Base-by-base conservation (phyloP, 2,797 vertebrate genomes). In the Oryzias dopingdopingensis region DNA sequence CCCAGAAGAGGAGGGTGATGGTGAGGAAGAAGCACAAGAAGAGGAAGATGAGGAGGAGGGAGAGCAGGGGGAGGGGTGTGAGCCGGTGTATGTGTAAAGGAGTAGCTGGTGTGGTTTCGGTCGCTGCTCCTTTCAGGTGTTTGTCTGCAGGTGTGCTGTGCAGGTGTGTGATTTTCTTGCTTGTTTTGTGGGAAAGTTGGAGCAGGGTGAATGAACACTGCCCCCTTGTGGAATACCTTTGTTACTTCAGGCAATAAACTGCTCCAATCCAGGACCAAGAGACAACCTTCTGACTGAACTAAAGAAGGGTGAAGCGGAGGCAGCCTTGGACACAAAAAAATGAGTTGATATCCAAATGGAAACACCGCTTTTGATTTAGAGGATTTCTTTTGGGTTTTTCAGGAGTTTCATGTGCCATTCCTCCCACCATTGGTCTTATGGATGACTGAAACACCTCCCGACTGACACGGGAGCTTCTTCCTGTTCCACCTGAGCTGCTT, bases 21-120 rank as follows among this genome's bases (percentile, higher is more conserved):
- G 79, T 13, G 86, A 85, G 6, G 92, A 90, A 52, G 74, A 85
- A 0, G 89, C 90, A 44, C 86, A 84, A 1, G 87, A 92, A 1
- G 90, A 92, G 22, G 91, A 92, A 0, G 92, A 90, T 15, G 69
- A 80, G 4, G 92, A 92, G 54, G 87, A 89, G 49, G 90, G 84
- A 51, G 93, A 92, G 78, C 93, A 92, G 62, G 84, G 90, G 5
- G 95, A 95, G 80, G 93, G 94, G 42, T 98, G 95, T 80, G 95
- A 97, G 82, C 97, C 96, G 0, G 96, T 99, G 61, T 98, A 98
- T n/a, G 96, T 98, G 73, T 98, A 93, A 91, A 80, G 66, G 53
- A 67, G 61, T 12, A 18, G 55, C 18, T 57, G 56, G 42, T 44
- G 48, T 64, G 20, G 49, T 65, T 55, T 46, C 59, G 43, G 10